Evolutionary conservation across 1,140 invertebrate genomes (phyloP), one percentile per base, ranked within the genome.

Genomic region (Parasteatoda tepidariorum): DNA sequence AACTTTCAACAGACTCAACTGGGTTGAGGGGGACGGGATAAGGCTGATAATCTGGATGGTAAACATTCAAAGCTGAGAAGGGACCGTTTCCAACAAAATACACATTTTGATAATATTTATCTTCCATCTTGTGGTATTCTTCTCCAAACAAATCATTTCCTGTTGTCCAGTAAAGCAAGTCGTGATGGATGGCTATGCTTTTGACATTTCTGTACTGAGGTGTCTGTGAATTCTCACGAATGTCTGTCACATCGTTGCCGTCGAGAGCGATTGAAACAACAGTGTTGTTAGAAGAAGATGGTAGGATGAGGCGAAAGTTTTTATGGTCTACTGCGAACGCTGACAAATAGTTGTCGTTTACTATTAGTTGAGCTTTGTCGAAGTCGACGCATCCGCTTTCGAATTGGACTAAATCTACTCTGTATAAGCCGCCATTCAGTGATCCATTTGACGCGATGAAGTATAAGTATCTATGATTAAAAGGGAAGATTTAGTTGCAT

Each of bases 111-210:
- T 93, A 94, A 85, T 94, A 96, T 86, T 90, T 92, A 75, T 94
- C 38, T 24, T 86, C 85, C 1, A n/a, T 75, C 11, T 26, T 11
- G 57, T 88, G 84, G 87, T 94, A 94, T 86, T 94, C 93, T 89
- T 96, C 94, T 6, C 92, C 92, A 73, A 94, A 89, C 2, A 91
- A 91, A 86, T 93, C 92, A 24, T 91, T 89, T 0, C 93, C 94
- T 13, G 95, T 94, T 0, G 94, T 95, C 94, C 94, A 95, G 87
- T 94, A 95, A 86, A 95, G 94, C n/a, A 94, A 89, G 0, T 93
- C 92, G 86, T 94, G 93, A 0, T 92, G 92, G 85, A 92, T 93
- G 0, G 93, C 93, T 68, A 97, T 89, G 4, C 95, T 94, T 5
- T 93, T 90, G 0, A 94, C 94, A 84, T 94, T 93, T 83, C 92